Percentiles rank a stretch among this genome's conserved stretches.
phyloP scores from a whole-genome alignment of 2,888 invertebrate species.

The Gastracanthus pulcherrimus region DNA sequence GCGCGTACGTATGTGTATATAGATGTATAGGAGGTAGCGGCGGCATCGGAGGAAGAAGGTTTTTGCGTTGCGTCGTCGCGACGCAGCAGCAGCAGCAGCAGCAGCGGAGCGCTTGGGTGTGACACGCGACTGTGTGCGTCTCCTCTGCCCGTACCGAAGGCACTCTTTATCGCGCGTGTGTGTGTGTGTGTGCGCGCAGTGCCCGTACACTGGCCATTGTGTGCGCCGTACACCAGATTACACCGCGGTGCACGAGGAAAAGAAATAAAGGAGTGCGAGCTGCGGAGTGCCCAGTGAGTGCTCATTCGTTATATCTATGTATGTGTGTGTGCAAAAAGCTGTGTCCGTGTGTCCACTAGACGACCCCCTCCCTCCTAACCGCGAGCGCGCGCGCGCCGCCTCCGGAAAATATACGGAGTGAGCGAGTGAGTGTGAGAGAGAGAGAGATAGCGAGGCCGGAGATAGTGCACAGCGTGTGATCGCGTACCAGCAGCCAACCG shows the following conservation, averaged over 20 bases:
- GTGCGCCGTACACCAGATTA: neutral
- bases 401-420: neutral
- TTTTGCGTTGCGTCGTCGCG: slow-evolving; percentile 4
- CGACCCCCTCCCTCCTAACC: neutral
- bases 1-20: too few species aligned
- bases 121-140: too few species aligned
- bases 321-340: neutral
- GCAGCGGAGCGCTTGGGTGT: slow-evolving; percentile 11
- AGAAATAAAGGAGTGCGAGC: neutral
- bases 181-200: neutral
- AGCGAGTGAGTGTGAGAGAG: neutral
- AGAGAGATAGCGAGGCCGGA: too few species aligned
- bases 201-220: neutral
- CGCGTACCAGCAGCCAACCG: too few species aligned
- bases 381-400: neutral
- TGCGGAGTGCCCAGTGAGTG: too few species aligned
- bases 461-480: neutral
- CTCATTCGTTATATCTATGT: neutral
- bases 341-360: neutral
- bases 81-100: too few species aligned
- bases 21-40: neutral
- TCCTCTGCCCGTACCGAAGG: too few species aligned
- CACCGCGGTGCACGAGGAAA: neutral
- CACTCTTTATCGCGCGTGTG: too few species aligned
- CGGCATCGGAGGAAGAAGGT: neutral